phyloP scores from a whole-genome alignment of 2,888 invertebrate species.

The Calliopum simillimum region DNA sequence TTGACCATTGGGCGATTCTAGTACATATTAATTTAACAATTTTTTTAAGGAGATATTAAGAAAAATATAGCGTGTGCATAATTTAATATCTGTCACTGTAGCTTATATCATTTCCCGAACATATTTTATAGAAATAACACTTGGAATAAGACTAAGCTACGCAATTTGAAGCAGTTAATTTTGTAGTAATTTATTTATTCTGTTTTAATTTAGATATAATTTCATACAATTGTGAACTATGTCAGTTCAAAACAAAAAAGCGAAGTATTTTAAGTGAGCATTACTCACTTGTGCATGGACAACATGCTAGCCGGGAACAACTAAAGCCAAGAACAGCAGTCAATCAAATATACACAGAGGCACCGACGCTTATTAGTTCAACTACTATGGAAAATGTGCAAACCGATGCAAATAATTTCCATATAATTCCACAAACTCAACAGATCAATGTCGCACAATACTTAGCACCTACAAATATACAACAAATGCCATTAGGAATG shows the following conservation, averaged over 20 bases:
- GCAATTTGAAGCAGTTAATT: no score
- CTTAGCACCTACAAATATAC: conserved; percentile 20
- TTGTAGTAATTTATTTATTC: no score
- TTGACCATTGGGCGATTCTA: no score
- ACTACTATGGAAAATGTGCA: conserved; percentile 1
- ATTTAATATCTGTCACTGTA: no score
- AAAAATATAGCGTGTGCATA: no score
- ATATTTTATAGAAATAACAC: no score
- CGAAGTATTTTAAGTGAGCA: conserved; percentile 51
- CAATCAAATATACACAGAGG: background rate
- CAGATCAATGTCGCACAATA: conserved; percentile 22
- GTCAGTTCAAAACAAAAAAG: conserved; percentile 51
- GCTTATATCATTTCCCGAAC: no score
- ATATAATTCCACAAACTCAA: background rate
- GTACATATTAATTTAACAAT: no score
- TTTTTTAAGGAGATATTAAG: no score
- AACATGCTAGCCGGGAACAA: conserved; percentile 46
- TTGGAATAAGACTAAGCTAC: no score
- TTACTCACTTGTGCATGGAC: conserved; percentile 49
- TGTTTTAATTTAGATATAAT: conserved; percentile 48
- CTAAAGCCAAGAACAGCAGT: conserved; percentile 46
- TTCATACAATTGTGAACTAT: conserved; percentile 54
- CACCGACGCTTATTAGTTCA: conserved; percentile 9
- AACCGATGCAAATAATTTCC: conserved; percentile 13
- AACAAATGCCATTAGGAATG: conserved; percentile 26